Conservation (phyloP, 2,888 invertebrate genomes). For the Thymelicus acteon region DNA sequence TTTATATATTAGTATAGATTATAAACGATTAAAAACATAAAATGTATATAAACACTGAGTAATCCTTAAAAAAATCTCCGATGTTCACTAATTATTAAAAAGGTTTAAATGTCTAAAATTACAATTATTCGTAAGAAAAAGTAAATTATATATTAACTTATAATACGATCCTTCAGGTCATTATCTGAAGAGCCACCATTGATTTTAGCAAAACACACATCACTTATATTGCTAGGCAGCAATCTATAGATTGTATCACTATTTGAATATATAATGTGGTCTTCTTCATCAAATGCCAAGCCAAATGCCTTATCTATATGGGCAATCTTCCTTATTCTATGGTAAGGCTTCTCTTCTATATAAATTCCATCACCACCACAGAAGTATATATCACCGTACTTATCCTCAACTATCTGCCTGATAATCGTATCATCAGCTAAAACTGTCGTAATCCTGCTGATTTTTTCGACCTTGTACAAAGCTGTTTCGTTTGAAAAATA, state of each 20-base stretch:
- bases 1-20: too few species aligned
- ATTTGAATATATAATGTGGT: slow-evolving; percentile 67
- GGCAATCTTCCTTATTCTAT: slow-evolving; percentile 57
- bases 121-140: too few species aligned
- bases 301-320: slow-evolving; percentile 63
- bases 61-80: too few species aligned
- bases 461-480: slow-evolving; percentile 65
- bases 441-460: slow-evolving; percentile 48
- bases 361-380: slow-evolving; percentile 65
- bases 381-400: slow-evolving; percentile 68
- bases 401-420: slow-evolving; percentile 68
- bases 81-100: too few species aligned
- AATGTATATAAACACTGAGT: too few species aligned
- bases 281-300: slow-evolving; percentile 67
- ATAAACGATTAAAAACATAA: too few species aligned
- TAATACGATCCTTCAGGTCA: background rate
- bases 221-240: slow-evolving; percentile 51
- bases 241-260: slow-evolving; percentile 60
- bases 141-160: background rate
- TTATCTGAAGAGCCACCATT: background rate
- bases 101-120: too few species aligned
- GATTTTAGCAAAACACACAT: slow-evolving; percentile 39
- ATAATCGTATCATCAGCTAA: slow-evolving; percentile 61
- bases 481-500: slow-evolving; percentile 73
- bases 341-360: slow-evolving; percentile 65